Conservation (phyloP, 1,140 invertebrate genomes). For the Drosophila malerkotliana region DNA sequence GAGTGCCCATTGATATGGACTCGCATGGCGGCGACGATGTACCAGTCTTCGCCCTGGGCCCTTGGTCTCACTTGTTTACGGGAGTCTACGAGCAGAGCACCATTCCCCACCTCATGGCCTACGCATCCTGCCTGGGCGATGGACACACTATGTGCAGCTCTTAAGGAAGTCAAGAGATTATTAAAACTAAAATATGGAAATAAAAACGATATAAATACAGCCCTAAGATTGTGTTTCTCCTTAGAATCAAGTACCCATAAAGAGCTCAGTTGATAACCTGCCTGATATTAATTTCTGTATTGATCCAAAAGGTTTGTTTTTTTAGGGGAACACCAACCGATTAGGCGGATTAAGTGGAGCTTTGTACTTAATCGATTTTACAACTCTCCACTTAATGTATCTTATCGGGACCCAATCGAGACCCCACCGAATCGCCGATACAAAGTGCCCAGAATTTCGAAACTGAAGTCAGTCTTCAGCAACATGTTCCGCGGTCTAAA, state of each 20-base stretch:
- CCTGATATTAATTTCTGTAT: background rate
- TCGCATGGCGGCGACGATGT: conserved; percentile 90
- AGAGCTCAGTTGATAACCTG: background rate
- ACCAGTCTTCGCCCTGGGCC: conserved; percentile 87
- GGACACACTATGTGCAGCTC: conserved; percentile 65
- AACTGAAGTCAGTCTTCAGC: conserved; percentile 45
- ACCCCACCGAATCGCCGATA: background rate
- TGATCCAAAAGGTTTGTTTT: background rate
- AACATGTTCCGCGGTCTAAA: conserved; percentile 52
- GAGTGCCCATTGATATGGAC: conserved; percentile 85
- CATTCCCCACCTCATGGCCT: conserved; percentile 90
- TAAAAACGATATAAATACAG: too few relatives aligned
- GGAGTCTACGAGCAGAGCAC: conserved; percentile 92
- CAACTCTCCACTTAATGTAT: conserved; percentile 14
- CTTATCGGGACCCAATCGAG: conserved; percentile 59
- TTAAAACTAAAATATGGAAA: too few relatives aligned
- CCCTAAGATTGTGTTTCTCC: too few relatives aligned
- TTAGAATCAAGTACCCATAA: too few relatives aligned
- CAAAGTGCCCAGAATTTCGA: conserved; percentile 6
- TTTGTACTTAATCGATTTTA: conserved; percentile 55
- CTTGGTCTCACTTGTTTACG: conserved; percentile 89
- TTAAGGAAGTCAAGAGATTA: background rate
- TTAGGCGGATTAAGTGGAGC: conserved; percentile 35
- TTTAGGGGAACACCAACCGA: background rate
- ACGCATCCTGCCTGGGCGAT: conserved; percentile 86